A percentile compares a stretch with the other conserved stretches of the same genome.
Conservation (phyloP, 2,797 vertebrate species). For the Chaetophractus vellerosus region DNA sequence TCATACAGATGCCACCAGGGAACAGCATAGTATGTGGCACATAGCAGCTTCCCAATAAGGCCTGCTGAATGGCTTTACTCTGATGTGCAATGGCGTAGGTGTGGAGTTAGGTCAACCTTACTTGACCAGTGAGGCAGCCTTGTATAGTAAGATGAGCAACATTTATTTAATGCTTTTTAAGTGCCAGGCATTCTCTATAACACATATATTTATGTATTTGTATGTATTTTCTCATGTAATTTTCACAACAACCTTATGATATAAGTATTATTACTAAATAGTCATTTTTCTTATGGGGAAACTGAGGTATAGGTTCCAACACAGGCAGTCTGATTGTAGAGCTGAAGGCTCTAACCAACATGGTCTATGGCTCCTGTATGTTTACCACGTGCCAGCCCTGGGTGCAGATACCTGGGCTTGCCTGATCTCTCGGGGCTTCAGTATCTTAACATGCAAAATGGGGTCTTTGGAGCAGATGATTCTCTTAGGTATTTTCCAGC, state of each 20-base stretch:
- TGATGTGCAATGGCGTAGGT: neutral
- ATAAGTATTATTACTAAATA: neutral
- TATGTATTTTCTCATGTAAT: neutral
- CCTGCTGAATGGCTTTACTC: neutral
- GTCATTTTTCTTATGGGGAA: slow-evolving; percentile 35
- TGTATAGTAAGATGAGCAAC: neutral
- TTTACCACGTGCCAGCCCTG: neutral
- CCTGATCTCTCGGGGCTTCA: neutral
- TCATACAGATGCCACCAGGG: neutral
- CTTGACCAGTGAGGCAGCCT: neutral
- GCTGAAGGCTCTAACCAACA: neutral
- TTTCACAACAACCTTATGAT: neutral
- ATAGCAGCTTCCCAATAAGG: neutral
- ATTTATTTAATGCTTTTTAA: neutral
- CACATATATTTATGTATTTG: neutral
- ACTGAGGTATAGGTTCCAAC: neutral
- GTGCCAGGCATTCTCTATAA: neutral
- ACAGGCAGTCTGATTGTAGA: neutral
- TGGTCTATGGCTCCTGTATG: neutral
- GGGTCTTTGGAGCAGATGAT: neutral
- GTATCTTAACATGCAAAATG: neutral
- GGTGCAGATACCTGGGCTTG: neutral
- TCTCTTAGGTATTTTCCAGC: neutral
- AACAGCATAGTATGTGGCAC: neutral
- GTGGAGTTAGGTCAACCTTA: neutral